Evolutionary conservation across 2,888 invertebrate genomes (phyloP).

Genomic region (Meliscaeva auricollis): DNA sequence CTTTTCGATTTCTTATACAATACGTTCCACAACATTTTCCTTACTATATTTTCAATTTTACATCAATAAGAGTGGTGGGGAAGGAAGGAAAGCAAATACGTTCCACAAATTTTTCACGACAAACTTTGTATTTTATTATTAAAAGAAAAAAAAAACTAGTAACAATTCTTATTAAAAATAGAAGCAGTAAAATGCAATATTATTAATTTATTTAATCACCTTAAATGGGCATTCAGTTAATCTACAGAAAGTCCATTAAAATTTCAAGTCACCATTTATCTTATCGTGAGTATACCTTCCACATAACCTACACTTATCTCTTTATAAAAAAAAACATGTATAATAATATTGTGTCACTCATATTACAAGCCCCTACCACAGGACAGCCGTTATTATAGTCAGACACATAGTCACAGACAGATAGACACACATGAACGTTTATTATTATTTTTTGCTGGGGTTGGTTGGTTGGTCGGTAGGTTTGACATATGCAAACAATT

Average conservation of each 20-base stretch:
- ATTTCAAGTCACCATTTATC: slow-evolving; percentile 15
- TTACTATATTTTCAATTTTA: too few species aligned
- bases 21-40: too few species aligned
- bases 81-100: too few species aligned
- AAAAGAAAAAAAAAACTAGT: too few species aligned
- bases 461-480: background rate
- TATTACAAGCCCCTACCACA: slow-evolving; percentile 24
- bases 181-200: background rate
- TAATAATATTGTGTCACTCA: slow-evolving; percentile 44
- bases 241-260: background rate
- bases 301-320: background rate
- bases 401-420: slow-evolving; percentile 21
- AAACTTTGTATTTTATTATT: too few species aligned
- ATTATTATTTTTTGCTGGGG: slow-evolving; percentile 41
- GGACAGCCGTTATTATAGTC: slow-evolving; percentile 31
- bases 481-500: slow-evolving; percentile 67
- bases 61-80: too few species aligned
- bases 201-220: too few species aligned
- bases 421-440: background rate
- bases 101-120: too few species aligned
- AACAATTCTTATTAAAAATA: background rate
- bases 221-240: slow-evolving; percentile 2
- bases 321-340: background rate
- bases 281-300: slow-evolving; percentile 20
- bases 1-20: too few species aligned